Evolutionary conservation across 2,113 vertebrate genomes (phyloP).

Genomic region (Paramormyrops kingsleyae): DNA sequence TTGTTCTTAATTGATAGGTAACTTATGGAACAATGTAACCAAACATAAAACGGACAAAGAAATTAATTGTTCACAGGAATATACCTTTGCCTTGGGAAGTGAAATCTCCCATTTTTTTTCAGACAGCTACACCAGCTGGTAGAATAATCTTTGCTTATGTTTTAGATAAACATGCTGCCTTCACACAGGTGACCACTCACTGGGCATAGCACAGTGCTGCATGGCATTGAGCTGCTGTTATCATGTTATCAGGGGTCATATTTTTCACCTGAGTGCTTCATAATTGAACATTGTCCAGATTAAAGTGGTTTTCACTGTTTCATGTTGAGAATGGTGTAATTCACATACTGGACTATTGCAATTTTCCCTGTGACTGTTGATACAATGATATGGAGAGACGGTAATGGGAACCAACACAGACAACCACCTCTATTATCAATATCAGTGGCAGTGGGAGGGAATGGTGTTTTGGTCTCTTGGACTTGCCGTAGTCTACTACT

Average conservation of each 20-base stretch:
- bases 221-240: neutral
- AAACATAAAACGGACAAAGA: neutral
- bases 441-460: neutral
- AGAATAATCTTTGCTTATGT: conserved; percentile 26
- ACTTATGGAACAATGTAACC: neutral
- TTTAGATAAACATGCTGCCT: conserved; percentile 19
- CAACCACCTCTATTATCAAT: neutral
- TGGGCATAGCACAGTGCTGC: conserved; percentile 8
- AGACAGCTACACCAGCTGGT: conserved; percentile 31
- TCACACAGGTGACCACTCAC: conserved; percentile 6
- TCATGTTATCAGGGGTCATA: conserved; percentile 18
- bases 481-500: neutral
- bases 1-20: neutral
- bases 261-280: conserved; percentile 25
- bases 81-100: neutral
- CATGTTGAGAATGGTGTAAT: conserved; percentile 18
- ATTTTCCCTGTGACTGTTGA: no score
- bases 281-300: conserved; percentile 24
- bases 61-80: neutral
- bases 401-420: neutral
- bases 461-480: neutral
- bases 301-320: conserved; percentile 12
- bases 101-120: conserved; percentile 19
- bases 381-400: neutral
- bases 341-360: no score